Conservation (phyloP, 2,113 vertebrate genomes). For the Hippocampus barbouri region DNA sequence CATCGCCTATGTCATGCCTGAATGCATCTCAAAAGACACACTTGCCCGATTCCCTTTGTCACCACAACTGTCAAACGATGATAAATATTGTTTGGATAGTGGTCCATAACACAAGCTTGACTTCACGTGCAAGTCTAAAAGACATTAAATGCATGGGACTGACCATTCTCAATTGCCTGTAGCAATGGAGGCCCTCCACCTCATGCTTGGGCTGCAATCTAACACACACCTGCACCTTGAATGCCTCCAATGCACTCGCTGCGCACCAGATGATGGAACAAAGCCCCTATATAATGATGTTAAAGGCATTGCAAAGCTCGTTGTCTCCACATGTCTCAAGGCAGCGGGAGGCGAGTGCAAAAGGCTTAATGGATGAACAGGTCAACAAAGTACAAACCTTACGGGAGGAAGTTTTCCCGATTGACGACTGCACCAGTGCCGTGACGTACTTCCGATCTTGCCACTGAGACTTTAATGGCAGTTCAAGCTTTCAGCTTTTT, state of each 20-base stretch:
- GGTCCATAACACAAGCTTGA: slow-evolving; percentile 40
- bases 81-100: slow-evolving; percentile 52
- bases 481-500: too few relatives aligned
- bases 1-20: not conserved
- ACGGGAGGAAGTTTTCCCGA: too few relatives aligned
- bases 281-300: slow-evolving; percentile 7
- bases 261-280: slow-evolving; percentile 4
- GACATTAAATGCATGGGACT: slow-evolving; percentile 8
- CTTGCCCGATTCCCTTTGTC: slow-evolving; percentile 33
- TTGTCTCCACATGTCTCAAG: not conserved
- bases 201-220: slow-evolving; percentile 29
- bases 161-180: slow-evolving; percentile 14
- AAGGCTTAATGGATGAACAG: slow-evolving; percentile 10
- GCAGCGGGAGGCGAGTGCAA: not conserved
- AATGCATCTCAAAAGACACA: slow-evolving; percentile 15
- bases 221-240: slow-evolving; percentile 47
- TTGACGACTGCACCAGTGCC: too few relatives aligned
- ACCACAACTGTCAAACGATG: slow-evolving; percentile 45
- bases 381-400: not conserved
- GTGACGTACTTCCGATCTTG: too few relatives aligned
- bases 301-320: not conserved
- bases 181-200: slow-evolving; percentile 35
- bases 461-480: too few relatives aligned
- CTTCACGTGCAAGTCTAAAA: slow-evolving; percentile 16
- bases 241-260: slow-evolving; percentile 9